Percentiles rank a stretch among this genome's conserved stretches.
Evolutionary conservation across 2,888 invertebrate species (phyloP).

Genomic region (Cyclophora punctaria): DNA sequence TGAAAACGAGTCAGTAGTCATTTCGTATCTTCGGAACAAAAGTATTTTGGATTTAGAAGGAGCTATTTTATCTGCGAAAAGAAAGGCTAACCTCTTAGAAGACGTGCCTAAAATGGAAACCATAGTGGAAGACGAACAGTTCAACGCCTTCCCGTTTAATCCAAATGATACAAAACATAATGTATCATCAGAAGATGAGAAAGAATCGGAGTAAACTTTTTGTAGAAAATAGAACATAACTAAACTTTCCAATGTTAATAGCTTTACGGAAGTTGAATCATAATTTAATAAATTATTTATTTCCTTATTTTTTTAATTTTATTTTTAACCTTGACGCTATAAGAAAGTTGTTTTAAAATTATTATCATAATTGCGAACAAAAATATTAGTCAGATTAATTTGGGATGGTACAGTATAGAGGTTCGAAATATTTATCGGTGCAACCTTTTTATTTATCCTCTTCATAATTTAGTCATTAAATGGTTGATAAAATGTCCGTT

Average conservation of each 20-base stretch:
- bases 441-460: no score
- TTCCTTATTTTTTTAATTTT: background rate
- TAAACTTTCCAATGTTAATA: no score
- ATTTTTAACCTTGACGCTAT: background rate
- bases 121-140: constrained; percentile 41
- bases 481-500: no score
- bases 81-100: constrained; percentile 38
- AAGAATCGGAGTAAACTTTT: no score
- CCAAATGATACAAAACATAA: constrained; percentile 12
- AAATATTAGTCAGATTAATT: no score
- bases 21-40: constrained; percentile 42
- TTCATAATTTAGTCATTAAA: no score
- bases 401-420: no score
- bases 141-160: constrained; percentile 22
- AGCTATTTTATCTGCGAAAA: constrained; percentile 30
- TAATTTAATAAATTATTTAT: constrained; percentile 6
- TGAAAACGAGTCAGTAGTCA: constrained; percentile 40
- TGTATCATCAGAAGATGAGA: background rate
- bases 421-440: no score
- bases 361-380: background rate
- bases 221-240: background rate
- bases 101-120: constrained; percentile 51
- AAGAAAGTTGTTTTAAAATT: no score
- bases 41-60: constrained; percentile 27
- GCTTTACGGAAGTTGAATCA: no score